Evolutionary conservation across 2,888 invertebrate genomes (phyloP).

Genomic region (Myopa testacea): DNA sequence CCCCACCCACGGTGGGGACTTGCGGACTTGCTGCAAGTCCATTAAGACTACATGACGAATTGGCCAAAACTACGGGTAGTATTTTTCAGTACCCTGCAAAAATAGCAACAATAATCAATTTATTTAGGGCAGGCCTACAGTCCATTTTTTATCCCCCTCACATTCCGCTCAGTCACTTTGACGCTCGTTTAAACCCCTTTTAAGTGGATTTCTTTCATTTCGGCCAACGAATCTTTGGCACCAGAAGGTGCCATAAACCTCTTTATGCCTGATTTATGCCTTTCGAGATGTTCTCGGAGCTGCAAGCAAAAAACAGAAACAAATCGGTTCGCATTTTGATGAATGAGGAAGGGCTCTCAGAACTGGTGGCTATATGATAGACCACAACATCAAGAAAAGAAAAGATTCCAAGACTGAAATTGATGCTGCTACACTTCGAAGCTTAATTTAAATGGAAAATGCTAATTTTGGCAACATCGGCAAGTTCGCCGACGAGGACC

Average conservation of each 20-base stretch:
- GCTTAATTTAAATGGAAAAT: slow-evolving; percentile 31
- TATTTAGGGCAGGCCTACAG: no score
- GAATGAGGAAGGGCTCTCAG: slow-evolving; percentile 16
- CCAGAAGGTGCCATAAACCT: slow-evolving; percentile 24
- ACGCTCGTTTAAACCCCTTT: not conserved
- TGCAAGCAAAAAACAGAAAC: slow-evolving; percentile 22
- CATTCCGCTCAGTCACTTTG: no score
- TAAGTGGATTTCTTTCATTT: not conserved
- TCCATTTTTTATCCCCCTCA: no score
- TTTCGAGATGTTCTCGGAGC: slow-evolving; percentile 15
- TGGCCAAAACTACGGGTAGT: no score
- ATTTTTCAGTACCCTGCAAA: no score
- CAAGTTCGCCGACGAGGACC: no score
- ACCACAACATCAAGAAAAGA: not conserved
- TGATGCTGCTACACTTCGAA: not conserved
- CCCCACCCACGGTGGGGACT: no score
- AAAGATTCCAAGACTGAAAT: not conserved
- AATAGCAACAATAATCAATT: no score
- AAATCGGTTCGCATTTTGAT: slow-evolving; percentile 32
- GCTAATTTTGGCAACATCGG: not conserved
- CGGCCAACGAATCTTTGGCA: no score
- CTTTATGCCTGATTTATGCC: slow-evolving; percentile 34
- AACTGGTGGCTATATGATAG: not conserved
- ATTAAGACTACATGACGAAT: no score
- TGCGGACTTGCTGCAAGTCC: no score